A percentile compares a stretch with the other conserved stretches of the same genome.
Conservation (phyloP, 2,888 invertebrate genomes). For the Acrobasis consociella region DNA sequence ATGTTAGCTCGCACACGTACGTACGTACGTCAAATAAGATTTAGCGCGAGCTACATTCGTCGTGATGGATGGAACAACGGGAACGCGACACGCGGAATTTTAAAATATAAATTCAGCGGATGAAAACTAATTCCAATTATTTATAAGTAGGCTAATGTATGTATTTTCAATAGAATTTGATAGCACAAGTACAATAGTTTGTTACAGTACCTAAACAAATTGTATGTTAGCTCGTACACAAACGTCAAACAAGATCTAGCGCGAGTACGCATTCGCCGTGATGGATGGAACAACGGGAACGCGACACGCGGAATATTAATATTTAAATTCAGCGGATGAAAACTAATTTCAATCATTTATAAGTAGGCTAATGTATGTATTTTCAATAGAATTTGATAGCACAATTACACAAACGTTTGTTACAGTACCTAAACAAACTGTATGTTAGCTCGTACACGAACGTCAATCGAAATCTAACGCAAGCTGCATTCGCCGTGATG, state of each 20-base stretch:
- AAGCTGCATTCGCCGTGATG: conserved; percentile 15
- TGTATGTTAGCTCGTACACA: neutral
- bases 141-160: too few relatives aligned
- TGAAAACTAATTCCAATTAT: neutral
- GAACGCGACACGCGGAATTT: conserved; percentile 15
- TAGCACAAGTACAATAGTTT: too few relatives aligned
- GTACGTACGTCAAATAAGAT: conserved; percentile 14
- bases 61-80: conserved; percentile 20
- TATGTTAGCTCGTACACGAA: neutral
- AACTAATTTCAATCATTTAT: too few relatives aligned
- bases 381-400: neutral
- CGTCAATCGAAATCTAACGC: conserved; percentile 16
- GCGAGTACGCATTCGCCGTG: conserved; percentile 11
- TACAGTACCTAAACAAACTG: neutral
- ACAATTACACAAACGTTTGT: neutral
- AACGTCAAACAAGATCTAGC: conserved; percentile 18
- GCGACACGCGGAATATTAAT: conserved; percentile 16
- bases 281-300: conserved; percentile 19
- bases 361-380: too few relatives aligned
- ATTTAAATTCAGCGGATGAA: conserved; percentile 8
- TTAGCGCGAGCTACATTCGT: conserved; percentile 11
- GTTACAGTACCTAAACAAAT: neutral
- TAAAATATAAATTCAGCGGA: conserved; percentile 14
- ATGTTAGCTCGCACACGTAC: neutral
- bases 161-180: too few relatives aligned